Evolutionary conservation across 2,113 vertebrate species (phyloP), one percentile per base, ranked within the genome.

Genomic region (Onychostruthus taczanowskii): DNA sequence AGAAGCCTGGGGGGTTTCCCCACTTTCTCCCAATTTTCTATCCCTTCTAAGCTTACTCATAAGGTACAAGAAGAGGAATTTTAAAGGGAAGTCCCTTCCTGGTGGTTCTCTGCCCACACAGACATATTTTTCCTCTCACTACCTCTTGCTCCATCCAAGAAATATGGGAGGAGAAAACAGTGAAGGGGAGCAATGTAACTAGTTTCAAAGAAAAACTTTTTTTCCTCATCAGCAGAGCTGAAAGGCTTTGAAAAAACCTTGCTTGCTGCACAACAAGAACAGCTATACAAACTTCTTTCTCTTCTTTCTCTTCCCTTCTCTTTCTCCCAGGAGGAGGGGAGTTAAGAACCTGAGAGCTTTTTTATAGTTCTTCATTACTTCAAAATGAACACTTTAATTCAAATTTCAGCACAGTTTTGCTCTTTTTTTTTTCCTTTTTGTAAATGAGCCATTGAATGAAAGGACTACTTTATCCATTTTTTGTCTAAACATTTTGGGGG

Each of bases 301-400:
- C 83, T 93, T 96, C 39, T 83, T 94, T 49, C 78, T 39, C 83
- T 93, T 96, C 39, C 39, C 83, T 52, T 81, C 70, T 72, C 68
- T 84, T 90, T 80, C 84, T 96, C 93, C 91, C 84, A 84, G 64
- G 80, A 97, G 95, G 23, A 80, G 72, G 84, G 30, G 90, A 94
- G 86, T 88, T 90, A 92, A 89, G 85, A 96, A 97, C 91, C 91
- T 93, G 93, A 84, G 79, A 93, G 23, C 74, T 68, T 86, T 95
- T 95, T 94, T 87, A 63, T n/a, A 87, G 63, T 52, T 89, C 76
- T 89, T 90, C 76, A 55, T 90, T 90, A 86, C 80, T 94, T 95
- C 89, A 96, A 90, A 93, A 97, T 92, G 91, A 95, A 70, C 43
- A 33, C 31, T 94, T 86, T 85, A 83, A 93, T 94, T 92, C 91